phyloP scores from a whole-genome alignment of 2,797 vertebrate species.

The Notolabrus celidotus region DNA sequence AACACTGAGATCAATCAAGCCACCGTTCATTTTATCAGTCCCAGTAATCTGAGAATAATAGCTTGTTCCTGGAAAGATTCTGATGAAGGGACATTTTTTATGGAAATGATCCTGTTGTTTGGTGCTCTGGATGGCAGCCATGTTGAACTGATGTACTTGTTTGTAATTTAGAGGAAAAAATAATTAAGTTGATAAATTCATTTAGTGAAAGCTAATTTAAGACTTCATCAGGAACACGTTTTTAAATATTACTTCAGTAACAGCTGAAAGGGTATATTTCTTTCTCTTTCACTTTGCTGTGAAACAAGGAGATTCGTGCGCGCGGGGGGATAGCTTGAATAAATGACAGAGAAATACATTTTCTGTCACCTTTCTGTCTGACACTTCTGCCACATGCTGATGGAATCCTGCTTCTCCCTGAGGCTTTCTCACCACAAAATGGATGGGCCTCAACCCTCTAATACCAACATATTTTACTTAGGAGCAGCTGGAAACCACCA shows the following conservation, averaged over 20 bases:
- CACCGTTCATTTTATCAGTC: neutral
- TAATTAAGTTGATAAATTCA: slow-evolving; percentile 68
- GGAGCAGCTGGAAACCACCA: neutral
- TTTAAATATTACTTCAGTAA: slow-evolving; percentile 16
- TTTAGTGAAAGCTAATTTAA: slow-evolving; percentile 44
- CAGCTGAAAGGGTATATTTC: slow-evolving; percentile 22
- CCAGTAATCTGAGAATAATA: slow-evolving; percentile 25
- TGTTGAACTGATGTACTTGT: slow-evolving; percentile 72
- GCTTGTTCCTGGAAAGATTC: slow-evolving; percentile 21
- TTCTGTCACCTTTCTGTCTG: slow-evolving; percentile 54
- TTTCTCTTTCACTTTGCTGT: slow-evolving; percentile 12
- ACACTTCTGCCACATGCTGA: slow-evolving; percentile 36
- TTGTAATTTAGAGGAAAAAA: slow-evolving; percentile 63
- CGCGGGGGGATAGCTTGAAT: neutral
- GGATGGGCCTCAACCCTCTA: neutral
- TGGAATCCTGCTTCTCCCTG: slow-evolving; percentile 28
- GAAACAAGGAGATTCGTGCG: slow-evolving; percentile 9
- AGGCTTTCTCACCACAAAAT: slow-evolving; percentile 41
- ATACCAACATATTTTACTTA: slow-evolving; percentile 2
- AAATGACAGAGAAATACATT: slow-evolving; percentile 17
- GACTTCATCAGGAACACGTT: slow-evolving; percentile 42
- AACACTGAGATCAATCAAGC: too few species aligned
- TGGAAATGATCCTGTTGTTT: slow-evolving; percentile 62
- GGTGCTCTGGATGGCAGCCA: slow-evolving; percentile 55
- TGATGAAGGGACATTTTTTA: slow-evolving; percentile 41